These are phyloP conservation scores for Hoplostethus atlanticus DNA, from an alignment of 2,797 vertebrate species.

Conservation along the genomic window DNA sequence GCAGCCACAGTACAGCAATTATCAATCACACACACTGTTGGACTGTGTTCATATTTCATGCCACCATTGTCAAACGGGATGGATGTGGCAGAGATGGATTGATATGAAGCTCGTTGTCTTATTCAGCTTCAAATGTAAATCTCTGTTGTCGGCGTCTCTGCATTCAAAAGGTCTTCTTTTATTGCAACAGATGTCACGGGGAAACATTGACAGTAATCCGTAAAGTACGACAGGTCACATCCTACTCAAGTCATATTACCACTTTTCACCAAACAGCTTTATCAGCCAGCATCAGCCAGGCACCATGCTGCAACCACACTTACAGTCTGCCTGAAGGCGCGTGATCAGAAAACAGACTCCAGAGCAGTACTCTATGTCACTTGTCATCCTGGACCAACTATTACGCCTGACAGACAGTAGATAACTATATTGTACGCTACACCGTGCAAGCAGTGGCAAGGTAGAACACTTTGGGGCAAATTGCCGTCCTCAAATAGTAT, in stretches of 20 bases:
- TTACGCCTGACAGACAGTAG: constrained; percentile 52
- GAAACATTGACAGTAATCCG: constrained; percentile 28
- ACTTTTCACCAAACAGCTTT: constrained; percentile 46
- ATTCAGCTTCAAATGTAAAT: constrained; percentile 36
- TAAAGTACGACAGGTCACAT: constrained; percentile 24
- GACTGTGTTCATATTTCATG: constrained; percentile 57
- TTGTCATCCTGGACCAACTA: constrained; percentile 53
- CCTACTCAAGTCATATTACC: constrained; percentile 39
- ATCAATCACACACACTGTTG: constrained; percentile 72
- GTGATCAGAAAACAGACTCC: constrained; percentile 32
- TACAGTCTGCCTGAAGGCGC: constrained; percentile 35
- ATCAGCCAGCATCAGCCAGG: constrained; percentile 27
- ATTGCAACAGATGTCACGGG: constrained; percentile 10
- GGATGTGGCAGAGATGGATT: constrained; percentile 56
- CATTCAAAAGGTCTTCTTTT: constrained; percentile 25
- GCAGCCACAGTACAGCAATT: constrained; percentile 72
- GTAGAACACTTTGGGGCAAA: constrained; percentile 37
- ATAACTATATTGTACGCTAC: constrained; percentile 43
- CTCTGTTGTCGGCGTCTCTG: constrained; percentile 8
- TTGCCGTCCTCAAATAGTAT: constrained; percentile 31
- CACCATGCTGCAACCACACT: constrained; percentile 19
- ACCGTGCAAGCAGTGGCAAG: constrained; percentile 2
- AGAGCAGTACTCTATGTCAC: constrained; percentile 41
- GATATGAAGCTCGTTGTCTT: constrained; percentile 46
- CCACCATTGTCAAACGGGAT: constrained; percentile 58